Evolutionary conservation across 2,797 vertebrate species (phyloP).

Genomic region (Acanthis flammea): DNA sequence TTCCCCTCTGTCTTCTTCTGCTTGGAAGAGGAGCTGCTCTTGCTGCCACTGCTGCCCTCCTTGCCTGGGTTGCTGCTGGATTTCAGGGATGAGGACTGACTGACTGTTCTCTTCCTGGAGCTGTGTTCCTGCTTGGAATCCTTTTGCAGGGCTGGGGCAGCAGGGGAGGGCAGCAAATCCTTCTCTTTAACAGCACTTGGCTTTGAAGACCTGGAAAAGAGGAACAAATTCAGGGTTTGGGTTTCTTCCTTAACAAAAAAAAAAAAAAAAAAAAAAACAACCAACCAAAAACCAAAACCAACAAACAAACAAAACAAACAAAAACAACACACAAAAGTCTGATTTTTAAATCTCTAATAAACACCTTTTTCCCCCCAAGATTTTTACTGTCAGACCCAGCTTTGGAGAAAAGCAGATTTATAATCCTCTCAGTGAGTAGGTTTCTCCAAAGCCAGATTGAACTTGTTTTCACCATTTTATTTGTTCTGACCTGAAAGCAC

Average conservation of each 20-base stretch:
- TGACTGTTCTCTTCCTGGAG: slow-evolving; percentile 90
- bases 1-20: slow-evolving; percentile 93
- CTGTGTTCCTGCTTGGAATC: slow-evolving; percentile 88
- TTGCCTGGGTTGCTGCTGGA: slow-evolving; percentile 86
- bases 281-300: background rate
- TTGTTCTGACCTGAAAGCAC: slow-evolving; percentile 49
- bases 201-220: slow-evolving; percentile 82
- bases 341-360: background rate
- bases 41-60: slow-evolving; percentile 82
- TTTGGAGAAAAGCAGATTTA: background rate
- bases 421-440: background rate
- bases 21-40: slow-evolving; percentile 85
- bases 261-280: too few species aligned
- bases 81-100: slow-evolving; percentile 90
- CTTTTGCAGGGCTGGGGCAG: slow-evolving; percentile 84
- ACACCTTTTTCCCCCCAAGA: background rate
- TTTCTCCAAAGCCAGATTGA: background rate
- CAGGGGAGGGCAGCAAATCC: slow-evolving; percentile 91
- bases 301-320: background rate
- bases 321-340: background rate
- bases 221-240: background rate
- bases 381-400: background rate
- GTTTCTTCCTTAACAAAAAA: background rate
- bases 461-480: slow-evolving; percentile 22
- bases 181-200: slow-evolving; percentile 90